These are phyloP conservation scores for Eupeodes corollae DNA, from an alignment of 1,140 invertebrate species.

Conservation along the genomic window DNA sequence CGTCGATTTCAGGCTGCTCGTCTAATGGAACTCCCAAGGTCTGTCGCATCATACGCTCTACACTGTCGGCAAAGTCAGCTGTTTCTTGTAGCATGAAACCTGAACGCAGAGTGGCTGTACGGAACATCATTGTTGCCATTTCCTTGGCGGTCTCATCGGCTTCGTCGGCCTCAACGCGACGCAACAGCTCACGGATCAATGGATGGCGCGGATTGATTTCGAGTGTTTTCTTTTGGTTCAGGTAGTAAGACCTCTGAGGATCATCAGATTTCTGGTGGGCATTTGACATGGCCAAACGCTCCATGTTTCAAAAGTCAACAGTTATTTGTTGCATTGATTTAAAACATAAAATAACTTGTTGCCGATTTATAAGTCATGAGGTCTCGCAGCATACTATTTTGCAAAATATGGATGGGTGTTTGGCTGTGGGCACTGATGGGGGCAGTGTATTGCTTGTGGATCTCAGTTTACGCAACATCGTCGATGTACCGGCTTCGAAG, in stretches of 20 bases:
- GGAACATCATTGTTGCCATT: constrained; percentile 86
- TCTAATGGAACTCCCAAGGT: constrained; percentile 70
- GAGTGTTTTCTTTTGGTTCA: constrained; percentile 93
- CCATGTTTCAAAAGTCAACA: constrained; percentile 59
- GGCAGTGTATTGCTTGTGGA: too few species aligned
- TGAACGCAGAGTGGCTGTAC: constrained; percentile 80
- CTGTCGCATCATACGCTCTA: constrained; percentile 77
- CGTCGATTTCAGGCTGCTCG: constrained; percentile 49
- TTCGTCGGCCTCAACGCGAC: constrained; percentile 66
- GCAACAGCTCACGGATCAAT: constrained; percentile 80
- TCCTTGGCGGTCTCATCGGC: constrained; percentile 72
- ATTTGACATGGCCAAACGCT: constrained; percentile 88
- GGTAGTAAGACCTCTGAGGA: constrained; percentile 79
- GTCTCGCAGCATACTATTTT: neutral
- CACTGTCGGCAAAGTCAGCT: constrained; percentile 69
- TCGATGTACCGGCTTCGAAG: too few species aligned
- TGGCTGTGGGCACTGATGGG: too few species aligned
- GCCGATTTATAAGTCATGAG: neutral
- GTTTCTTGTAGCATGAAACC: constrained; percentile 84
- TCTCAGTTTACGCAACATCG: too few species aligned
- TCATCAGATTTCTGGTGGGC: constrained; percentile 95
- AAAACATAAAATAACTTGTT: neutral
- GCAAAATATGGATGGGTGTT: neutral
- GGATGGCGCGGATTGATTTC: constrained; percentile 99
- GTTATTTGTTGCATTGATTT: neutral